A percentile compares a stretch with the other conserved stretches of the same genome.
Evolutionary conservation across 2,113 vertebrate species (phyloP).

Genomic region (Motacilla tschutschensis): DNA sequence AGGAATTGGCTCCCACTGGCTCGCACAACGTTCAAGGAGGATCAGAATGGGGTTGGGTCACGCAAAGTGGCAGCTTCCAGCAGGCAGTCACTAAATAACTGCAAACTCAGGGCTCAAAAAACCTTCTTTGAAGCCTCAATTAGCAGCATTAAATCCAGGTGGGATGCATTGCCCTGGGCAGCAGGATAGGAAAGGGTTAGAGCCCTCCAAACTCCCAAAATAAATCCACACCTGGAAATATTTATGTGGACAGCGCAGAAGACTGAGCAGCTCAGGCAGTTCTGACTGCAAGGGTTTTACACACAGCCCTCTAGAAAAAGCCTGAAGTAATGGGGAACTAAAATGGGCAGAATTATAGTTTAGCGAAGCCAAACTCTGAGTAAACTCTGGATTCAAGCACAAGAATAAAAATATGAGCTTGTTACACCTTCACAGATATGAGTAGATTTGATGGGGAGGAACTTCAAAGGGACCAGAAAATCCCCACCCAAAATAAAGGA

Average conservation of each 20-base stretch:
- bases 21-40: fast-evolving
- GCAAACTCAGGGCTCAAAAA: background rate
- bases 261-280: background rate
- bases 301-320: background rate
- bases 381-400: background rate
- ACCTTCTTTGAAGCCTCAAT: background rate
- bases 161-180: fast-evolving
- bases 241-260: background rate
- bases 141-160: background rate
- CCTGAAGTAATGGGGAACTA: background rate
- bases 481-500: background rate
- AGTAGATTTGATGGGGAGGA: background rate
- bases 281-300: background rate
- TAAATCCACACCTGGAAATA: background rate
- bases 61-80: background rate
- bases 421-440: background rate
- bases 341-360: background rate
- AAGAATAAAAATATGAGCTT: background rate
- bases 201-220: background rate
- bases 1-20: fast-evolving
- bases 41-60: background rate
- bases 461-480: background rate
- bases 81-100: background rate
- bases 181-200: background rate
- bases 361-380: background rate